These are phyloP conservation scores for Cyaniris semiargus DNA, from an alignment of 2,888 invertebrate genomes.

Conservation along the genomic window DNA sequence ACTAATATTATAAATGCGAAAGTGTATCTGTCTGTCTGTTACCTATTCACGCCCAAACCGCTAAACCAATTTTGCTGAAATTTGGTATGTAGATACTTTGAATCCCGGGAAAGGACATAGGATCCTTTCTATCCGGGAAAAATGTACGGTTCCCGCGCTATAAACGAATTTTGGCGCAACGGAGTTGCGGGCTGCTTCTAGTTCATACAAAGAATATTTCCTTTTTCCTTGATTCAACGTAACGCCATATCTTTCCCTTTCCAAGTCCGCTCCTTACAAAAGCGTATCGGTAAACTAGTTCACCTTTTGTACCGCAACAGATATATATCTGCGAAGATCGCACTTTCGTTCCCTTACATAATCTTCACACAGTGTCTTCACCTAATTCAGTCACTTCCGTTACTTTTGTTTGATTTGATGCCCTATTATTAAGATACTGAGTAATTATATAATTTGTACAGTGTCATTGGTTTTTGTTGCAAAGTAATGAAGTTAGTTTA, in stretches of 20 bases:
- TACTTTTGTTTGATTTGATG: slow-evolving; percentile 33
- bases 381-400: slow-evolving; percentile 59
- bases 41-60: no score
- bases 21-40: no score
- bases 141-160: no score
- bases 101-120: no score
- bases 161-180: no score
- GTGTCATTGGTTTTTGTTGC: not conserved
- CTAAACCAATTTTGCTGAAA: no score
- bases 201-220: no score
- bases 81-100: no score
- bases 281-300: slow-evolving; percentile 37
- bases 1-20: no score
- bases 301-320: slow-evolving; percentile 48
- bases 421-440: slow-evolving; percentile 14
- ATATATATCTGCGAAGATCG: slow-evolving; percentile 29
- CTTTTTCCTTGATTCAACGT: not conserved
- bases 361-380: slow-evolving; percentile 71
- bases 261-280: not conserved
- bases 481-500: not conserved
- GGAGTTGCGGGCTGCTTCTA: no score
- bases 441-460: not conserved
- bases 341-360: slow-evolving; percentile 61
- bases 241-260: not conserved
- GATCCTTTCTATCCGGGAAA: no score